Evolutionary conservation across 2,113 vertebrate species (phyloP).

Genomic region (Cololabis saira): DNA sequence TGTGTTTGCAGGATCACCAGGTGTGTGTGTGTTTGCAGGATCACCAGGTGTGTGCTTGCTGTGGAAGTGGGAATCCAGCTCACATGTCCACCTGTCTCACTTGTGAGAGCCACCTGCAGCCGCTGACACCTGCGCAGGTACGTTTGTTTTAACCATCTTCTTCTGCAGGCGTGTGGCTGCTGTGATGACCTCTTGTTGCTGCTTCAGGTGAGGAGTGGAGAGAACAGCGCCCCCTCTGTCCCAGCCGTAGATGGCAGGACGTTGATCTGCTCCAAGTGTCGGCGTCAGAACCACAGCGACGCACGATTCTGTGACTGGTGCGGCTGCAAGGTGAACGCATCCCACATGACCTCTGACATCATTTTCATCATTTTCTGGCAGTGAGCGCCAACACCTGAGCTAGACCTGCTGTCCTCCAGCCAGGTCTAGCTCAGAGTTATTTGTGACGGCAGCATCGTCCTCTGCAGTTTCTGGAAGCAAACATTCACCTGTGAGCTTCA

Average conservation of each 20-base stretch:
- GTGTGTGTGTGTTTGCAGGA: slow-evolving; percentile 48
- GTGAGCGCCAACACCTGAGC: no score
- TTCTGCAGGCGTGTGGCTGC: background rate
- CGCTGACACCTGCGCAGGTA: slow-evolving; percentile 7
- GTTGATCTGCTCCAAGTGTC: slow-evolving; percentile 83
- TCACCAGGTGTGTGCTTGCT: slow-evolving; percentile 53
- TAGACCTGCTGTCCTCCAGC: no score
- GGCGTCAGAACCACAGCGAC: slow-evolving; percentile 69
- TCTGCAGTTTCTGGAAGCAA: no score
- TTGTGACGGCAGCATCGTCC: no score
- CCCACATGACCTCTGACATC: background rate
- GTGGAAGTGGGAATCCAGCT: slow-evolving; percentile 52
- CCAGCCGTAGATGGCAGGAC: slow-evolving; percentile 59
- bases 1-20: slow-evolving; percentile 32
- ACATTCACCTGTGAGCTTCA: no score
- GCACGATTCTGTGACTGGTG: slow-evolving; percentile 89
- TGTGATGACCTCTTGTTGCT: background rate
- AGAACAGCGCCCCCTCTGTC: slow-evolving; percentile 43
- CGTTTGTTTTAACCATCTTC: background rate
- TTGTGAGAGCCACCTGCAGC: slow-evolving; percentile 50
- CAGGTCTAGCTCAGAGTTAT: no score
- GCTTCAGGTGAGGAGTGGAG: slow-evolving; percentile 55
- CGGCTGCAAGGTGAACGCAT: slow-evolving; percentile 78
- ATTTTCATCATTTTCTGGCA: no score
- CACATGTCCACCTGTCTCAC: slow-evolving; percentile 54